These are phyloP conservation scores for Labrus mixtus DNA, from an alignment of 2,113 vertebrate genomes.

Conservation along the genomic window DNA sequence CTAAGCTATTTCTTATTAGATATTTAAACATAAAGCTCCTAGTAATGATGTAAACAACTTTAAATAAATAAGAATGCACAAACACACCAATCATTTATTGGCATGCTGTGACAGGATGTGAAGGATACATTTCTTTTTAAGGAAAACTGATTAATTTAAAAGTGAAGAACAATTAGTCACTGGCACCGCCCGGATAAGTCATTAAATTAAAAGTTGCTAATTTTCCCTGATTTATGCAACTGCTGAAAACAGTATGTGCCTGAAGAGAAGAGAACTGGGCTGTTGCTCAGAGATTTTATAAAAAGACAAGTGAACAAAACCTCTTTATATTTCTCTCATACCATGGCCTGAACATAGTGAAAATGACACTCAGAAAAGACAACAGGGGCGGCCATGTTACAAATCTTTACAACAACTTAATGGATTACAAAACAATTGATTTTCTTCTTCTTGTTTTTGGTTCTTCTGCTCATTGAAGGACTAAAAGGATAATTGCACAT, in stretches of 20 bases:
- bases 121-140: too few species aligned
- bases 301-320: too few species aligned
- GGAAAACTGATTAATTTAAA: background rate
- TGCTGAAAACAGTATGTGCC: constrained; percentile 10
- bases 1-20: too few species aligned
- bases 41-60: too few species aligned
- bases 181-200: constrained; percentile 1
- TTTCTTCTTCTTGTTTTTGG: background rate
- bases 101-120: background rate
- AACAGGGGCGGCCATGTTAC: constrained; percentile 1
- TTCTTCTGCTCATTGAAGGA: background rate
- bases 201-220: constrained; percentile 11
- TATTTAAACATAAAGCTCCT: too few species aligned
- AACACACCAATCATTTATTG: background rate
- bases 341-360: background rate
- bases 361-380: background rate
- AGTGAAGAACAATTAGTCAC: background rate
- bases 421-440: background rate
- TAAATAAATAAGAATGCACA: background rate
- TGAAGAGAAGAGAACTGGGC: background rate
- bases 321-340: too few species aligned
- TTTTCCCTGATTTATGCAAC: constrained; percentile 5
- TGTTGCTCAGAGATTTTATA: constrained; percentile 1
- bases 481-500: too few species aligned
- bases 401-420: background rate